Conservation (phyloP, 2,888 invertebrate genomes). For the Steromphala cineraria region DNA sequence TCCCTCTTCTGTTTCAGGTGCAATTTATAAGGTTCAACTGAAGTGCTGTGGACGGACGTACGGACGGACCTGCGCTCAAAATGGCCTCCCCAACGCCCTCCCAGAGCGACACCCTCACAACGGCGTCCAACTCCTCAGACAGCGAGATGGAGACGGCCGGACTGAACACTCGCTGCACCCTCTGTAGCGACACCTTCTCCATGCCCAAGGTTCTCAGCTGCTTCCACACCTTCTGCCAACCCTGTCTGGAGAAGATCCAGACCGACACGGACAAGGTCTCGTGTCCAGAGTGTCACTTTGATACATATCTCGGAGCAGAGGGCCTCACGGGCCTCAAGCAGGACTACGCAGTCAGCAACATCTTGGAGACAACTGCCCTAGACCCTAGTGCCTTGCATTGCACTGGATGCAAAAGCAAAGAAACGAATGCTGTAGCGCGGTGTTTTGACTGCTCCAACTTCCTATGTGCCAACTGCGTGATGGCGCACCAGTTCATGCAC, state of each 20-base stretch:
- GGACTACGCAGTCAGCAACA: slow-evolving; percentile 80
- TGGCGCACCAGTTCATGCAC: slow-evolving; percentile 99
- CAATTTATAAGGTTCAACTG: slow-evolving; percentile 23
- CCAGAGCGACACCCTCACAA: slow-evolving; percentile 66
- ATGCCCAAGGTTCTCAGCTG: slow-evolving; percentile 73
- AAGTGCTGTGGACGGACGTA: slow-evolving; percentile 12
- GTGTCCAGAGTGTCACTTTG: slow-evolving; percentile 82
- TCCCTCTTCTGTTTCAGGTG: slow-evolving; percentile 37
- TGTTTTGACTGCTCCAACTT: slow-evolving; percentile 97
- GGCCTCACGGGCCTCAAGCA: slow-evolving; percentile 83
- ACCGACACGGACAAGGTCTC: slow-evolving; percentile 82
- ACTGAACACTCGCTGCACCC: slow-evolving; percentile 78
- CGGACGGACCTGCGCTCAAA: slow-evolving; percentile 28
- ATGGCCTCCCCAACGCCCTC: slow-evolving; percentile 73
- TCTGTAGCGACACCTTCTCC: slow-evolving; percentile 84
- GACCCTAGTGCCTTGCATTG: slow-evolving; percentile 80
- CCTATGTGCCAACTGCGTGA: slow-evolving; percentile 97
- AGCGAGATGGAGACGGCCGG: slow-evolving; percentile 63
- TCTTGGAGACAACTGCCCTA: slow-evolving; percentile 73
- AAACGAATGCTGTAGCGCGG: slow-evolving; percentile 94
- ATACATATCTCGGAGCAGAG: slow-evolving; percentile 71
- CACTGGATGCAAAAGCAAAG: slow-evolving; percentile 97
- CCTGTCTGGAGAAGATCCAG: slow-evolving; percentile 83
- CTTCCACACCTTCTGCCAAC: slow-evolving; percentile 87
- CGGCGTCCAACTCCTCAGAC: slow-evolving; percentile 70